Percentiles rank a stretch among this genome's conserved stretches.
phyloP scores from a whole-genome alignment of 2,888 invertebrate species.

The Seira ritae region DNA sequence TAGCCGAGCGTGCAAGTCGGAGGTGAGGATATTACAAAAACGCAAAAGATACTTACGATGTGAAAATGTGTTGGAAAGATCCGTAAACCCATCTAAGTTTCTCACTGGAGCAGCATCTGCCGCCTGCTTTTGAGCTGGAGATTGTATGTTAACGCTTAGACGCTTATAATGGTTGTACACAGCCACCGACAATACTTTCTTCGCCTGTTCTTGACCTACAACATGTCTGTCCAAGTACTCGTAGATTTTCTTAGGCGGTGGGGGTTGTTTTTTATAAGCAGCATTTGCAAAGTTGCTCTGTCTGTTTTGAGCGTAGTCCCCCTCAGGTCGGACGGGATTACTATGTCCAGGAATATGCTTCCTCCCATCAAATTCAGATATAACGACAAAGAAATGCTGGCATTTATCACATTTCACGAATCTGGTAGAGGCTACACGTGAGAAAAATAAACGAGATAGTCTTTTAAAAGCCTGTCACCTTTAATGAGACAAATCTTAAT shows the following conservation, averaged over 20 bases:
- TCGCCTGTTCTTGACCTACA: conserved; percentile 97
- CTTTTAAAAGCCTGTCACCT: background rate
- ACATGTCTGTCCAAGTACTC: conserved; percentile 97
- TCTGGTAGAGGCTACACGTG: conserved; percentile 85
- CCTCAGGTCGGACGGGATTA: conserved; percentile 65
- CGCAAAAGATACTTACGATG: conserved; percentile 65
- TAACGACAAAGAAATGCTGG: conserved; percentile 97
- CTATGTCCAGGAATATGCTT: conserved; percentile 80
- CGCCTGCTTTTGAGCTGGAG: conserved; percentile 74
- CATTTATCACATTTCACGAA: conserved; percentile 99
- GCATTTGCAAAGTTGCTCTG: conserved; percentile 49
- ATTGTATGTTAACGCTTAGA: conserved; percentile 92
- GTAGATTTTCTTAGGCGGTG: conserved; percentile 83
- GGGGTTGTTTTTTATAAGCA: conserved; percentile 68
- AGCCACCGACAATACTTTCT: conserved; percentile 97
- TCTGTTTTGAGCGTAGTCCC: conserved; percentile 59
- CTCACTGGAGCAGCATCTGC: conserved; percentile 64
- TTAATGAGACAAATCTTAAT: conserved; percentile 8
- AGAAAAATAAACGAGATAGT: conserved; percentile 56
- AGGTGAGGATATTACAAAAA: too few relatives aligned
- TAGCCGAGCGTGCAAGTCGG: conserved; percentile 20
- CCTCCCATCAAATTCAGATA: conserved; percentile 94
- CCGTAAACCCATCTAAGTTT: conserved; percentile 71
- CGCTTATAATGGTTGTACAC: conserved; percentile 99
- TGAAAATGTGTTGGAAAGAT: conserved; percentile 71